Percentiles rank a stretch among this genome's conserved stretches.
Conservation (phyloP, 1,140 invertebrate species). For the Ips nitidus region DNA sequence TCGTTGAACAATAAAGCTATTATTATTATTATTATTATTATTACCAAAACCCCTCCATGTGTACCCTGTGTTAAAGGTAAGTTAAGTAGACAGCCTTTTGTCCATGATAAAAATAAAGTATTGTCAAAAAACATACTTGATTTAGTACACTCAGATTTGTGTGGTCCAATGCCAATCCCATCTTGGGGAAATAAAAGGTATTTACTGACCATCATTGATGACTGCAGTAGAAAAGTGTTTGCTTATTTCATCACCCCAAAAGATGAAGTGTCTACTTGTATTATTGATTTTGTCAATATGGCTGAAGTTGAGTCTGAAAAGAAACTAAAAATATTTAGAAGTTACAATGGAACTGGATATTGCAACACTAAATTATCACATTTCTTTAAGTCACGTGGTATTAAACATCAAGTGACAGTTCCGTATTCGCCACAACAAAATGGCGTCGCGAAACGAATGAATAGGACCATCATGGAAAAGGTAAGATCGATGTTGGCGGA, state of each 20-base stretch:
- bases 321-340: no score
- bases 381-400: no score
- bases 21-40: no score
- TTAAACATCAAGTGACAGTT: no score
- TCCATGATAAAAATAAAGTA: constrained; percentile 12
- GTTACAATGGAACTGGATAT: no score
- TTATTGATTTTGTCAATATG: constrained; percentile 43
- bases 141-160: constrained; percentile 34
- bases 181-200: constrained; percentile 44
- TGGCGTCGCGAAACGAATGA: no score
- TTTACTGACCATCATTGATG: constrained; percentile 51
- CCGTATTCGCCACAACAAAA: no score
- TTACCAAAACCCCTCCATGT: constrained; percentile 16
- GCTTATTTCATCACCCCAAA: constrained; percentile 47
- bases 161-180: constrained; percentile 28
- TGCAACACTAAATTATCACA: no score
- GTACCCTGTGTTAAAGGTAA: constrained; percentile 37
- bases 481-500: no score
- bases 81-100: constrained; percentile 30
- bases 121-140: constrained; percentile 29
- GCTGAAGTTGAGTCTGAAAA: constrained; percentile 46
- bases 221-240: constrained; percentile 46
- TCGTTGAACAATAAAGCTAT: no score
- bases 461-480: no score
- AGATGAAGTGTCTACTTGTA: constrained; percentile 39